Conservation (phyloP, 2,888 invertebrate genomes). For the Yponomeuta cagnagella region DNA sequence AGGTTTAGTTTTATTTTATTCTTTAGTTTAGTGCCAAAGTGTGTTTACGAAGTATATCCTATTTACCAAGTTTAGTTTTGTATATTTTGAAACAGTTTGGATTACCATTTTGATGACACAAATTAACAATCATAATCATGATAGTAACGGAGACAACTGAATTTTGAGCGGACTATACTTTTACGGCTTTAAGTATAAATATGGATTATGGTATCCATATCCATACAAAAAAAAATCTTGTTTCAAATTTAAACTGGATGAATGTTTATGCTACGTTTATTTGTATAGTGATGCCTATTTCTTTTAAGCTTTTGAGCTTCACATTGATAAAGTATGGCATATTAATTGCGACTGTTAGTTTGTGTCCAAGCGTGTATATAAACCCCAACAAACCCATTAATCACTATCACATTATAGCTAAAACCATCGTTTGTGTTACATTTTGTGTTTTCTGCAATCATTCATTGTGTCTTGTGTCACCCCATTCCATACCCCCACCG, state of each 20-base stretch:
- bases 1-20: constrained; percentile 11
- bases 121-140: constrained; percentile 32
- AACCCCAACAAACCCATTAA: constrained; percentile 42
- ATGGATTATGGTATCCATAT: no score
- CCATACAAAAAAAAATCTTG: no score
- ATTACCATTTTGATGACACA: constrained; percentile 41
- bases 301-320: no score
- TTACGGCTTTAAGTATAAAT: no score
- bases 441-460: constrained; percentile 61
- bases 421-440: constrained; percentile 54
- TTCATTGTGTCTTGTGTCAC: constrained; percentile 74
- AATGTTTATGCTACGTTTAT: no score
- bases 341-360: constrained; percentile 38
- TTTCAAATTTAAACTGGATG: no score
- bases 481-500: constrained; percentile 73
- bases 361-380: constrained; percentile 39
- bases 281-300: no score
- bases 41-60: constrained; percentile 21
- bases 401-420: constrained; percentile 51
- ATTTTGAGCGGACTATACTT: constrained; percentile 12
- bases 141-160: no score
- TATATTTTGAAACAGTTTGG: constrained; percentile 44
- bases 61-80: constrained; percentile 26
- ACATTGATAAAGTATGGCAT: no score
- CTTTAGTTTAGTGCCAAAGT: constrained; percentile 22